phyloP scores from a whole-genome alignment of 2,113 vertebrate species.

The Laticauda colubrina region DNA sequence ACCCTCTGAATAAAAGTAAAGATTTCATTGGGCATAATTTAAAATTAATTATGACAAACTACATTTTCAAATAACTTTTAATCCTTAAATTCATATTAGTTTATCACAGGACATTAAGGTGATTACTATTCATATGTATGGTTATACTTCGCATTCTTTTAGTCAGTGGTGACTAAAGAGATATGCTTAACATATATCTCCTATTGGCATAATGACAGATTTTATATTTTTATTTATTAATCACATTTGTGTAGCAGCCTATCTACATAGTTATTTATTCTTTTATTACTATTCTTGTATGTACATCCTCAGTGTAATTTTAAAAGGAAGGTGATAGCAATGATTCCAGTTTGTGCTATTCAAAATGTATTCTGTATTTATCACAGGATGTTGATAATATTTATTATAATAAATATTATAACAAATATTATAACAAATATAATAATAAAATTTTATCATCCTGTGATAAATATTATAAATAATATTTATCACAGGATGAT shows the following conservation, averaged over 20 bases:
- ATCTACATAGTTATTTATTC: not conserved
- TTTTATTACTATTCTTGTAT: not conserved
- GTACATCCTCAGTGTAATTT: not conserved
- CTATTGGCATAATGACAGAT: not conserved
- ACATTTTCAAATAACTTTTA: not conserved
- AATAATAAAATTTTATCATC: too few relatives aligned
- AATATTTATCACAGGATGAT: not conserved
- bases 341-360: not conserved
- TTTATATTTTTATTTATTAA: not conserved
- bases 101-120: not conserved
- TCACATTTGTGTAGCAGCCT: not conserved
- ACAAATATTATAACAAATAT: too few relatives aligned
- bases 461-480: too few relatives aligned
- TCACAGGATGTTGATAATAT: too few relatives aligned
- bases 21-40: not conserved
- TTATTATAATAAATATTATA: too few relatives aligned
- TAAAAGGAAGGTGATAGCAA: accelerated
- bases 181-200: not conserved
- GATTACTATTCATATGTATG: not conserved
- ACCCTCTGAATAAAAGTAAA: not conserved
- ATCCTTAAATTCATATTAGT: not conserved
- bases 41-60: not conserved
- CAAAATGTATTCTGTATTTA: not conserved
- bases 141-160: not conserved
- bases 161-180: accelerated